phyloP scores from a whole-genome alignment of 2,888 invertebrate species.

The Podabrus alpinus region DNA sequence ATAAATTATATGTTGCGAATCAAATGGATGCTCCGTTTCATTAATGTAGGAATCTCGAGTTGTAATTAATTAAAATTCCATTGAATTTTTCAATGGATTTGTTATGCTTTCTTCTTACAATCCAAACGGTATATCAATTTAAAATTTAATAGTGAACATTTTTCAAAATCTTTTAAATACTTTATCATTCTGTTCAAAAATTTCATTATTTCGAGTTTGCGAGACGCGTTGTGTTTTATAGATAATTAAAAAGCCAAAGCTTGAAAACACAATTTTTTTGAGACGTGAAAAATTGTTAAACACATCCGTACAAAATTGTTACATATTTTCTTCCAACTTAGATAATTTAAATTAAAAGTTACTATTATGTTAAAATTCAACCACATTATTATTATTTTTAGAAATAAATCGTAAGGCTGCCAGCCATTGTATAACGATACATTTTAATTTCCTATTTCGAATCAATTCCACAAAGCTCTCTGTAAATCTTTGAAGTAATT shows the following conservation, averaged over 20 bases:
- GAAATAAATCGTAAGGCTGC: background rate
- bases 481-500: background rate
- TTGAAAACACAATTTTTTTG: background rate
- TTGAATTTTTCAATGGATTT: slow-evolving; percentile 18
- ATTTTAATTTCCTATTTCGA: background rate
- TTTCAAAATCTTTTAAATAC: background rate
- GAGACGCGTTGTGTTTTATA: background rate
- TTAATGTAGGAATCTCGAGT: slow-evolving; percentile 15
- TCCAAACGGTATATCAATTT: background rate
- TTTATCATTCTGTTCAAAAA: background rate
- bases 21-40: slow-evolving; percentile 20
- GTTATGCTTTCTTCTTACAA: background rate
- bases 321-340: background rate
- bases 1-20: slow-evolving; percentile 27
- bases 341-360: background rate
- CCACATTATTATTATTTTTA: background rate
- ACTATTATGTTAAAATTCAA: no score
- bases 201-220: background rate
- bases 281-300: no score
- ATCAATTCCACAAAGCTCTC: background rate
- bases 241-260: background rate
- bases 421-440: background rate
- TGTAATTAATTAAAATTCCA: slow-evolving; percentile 23
- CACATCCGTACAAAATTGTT: no score
- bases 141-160: background rate